Evolutionary conservation across 2,888 invertebrate species (phyloP), one percentile per base, ranked within the genome.

Genomic region (Lasiommata megera): DNA sequence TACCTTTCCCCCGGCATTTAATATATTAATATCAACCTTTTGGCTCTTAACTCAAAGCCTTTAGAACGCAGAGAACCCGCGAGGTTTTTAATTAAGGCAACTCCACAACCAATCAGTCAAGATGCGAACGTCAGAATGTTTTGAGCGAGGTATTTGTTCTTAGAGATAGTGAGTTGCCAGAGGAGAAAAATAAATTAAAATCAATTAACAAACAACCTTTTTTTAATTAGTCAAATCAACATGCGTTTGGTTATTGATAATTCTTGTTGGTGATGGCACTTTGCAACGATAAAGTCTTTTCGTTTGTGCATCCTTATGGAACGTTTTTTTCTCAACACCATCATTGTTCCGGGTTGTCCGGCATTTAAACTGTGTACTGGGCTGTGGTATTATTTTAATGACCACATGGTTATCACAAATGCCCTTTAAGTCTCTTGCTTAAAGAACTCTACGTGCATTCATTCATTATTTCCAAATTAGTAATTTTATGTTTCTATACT

Each of bases 81-180:
- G 63, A 64, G 64, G 60, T 67, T 71, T 71, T 74, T 72, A 72
- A 72, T 74, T 72, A 71, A 67, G 64, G 66, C 66, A 64, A 64
- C 58, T 59, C 62, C 58, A 62, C 61, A 60, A 67, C 68, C 68
- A 69, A 74, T 74, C 73, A 74, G 66, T 73, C 74, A 72, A 69
- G 69, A 65, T 68, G 65, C 64, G 58, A 61, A 59, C 62, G 56
- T 53, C 63, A 60, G 64, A 57, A 62, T 62, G 56, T 65, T 67
- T 65, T 63, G 67, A 67, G 60, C 58, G 64, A 62, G 57, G 50
- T 52, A 50, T 62, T 55, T 59, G 60, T 56, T 57, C 43, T 52
- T 48, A 47, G 51, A 41, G 54, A 44, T 53, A 53, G 56, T 23
- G 56, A 53, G 61, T 62, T 64, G 54, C 58, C 60, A 61, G 52